Evolutionary conservation across 2,888 invertebrate genomes (phyloP).

Genomic region (Heliconius cydno): DNA sequence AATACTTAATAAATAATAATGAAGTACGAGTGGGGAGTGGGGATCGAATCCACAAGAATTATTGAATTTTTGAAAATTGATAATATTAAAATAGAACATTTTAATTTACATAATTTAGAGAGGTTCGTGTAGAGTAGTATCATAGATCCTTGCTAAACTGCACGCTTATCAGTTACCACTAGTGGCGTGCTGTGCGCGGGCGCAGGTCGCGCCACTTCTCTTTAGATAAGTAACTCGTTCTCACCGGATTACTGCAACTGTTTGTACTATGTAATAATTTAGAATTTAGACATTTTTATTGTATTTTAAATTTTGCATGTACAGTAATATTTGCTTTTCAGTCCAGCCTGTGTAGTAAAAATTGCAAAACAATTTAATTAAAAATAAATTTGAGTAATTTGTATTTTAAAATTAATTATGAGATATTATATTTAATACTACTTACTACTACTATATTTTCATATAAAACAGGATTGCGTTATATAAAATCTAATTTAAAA

Average conservation of each 20-base stretch:
- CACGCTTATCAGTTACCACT: slow-evolving; percentile 42
- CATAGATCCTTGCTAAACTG: slow-evolving; percentile 31
- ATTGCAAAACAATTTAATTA: background rate
- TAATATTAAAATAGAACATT: too few relatives aligned
- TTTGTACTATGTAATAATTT: background rate
- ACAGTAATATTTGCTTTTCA: background rate
- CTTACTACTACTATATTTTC: too few relatives aligned
- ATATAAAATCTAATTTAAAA: too few relatives aligned
- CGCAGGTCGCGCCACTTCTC: slow-evolving; percentile 33
- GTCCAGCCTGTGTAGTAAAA: background rate
- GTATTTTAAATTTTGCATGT: background rate
- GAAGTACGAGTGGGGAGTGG: too few relatives aligned
- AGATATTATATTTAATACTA: background rate
- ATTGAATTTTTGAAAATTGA: too few relatives aligned
- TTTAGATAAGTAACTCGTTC: slow-evolving; percentile 40
- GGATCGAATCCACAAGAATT: too few relatives aligned
- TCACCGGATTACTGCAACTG: slow-evolving; percentile 9
- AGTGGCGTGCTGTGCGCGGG: slow-evolving; percentile 39
- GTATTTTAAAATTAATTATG: background rate
- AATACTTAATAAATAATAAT: too few relatives aligned
- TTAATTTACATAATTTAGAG: too few relatives aligned
- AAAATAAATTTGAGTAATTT: background rate
- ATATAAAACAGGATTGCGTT: too few relatives aligned
- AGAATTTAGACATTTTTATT: background rate
- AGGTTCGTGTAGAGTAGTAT: background rate